phyloP scores from a whole-genome alignment of 2,797 vertebrate species.

The Fratercula arctica region DNA sequence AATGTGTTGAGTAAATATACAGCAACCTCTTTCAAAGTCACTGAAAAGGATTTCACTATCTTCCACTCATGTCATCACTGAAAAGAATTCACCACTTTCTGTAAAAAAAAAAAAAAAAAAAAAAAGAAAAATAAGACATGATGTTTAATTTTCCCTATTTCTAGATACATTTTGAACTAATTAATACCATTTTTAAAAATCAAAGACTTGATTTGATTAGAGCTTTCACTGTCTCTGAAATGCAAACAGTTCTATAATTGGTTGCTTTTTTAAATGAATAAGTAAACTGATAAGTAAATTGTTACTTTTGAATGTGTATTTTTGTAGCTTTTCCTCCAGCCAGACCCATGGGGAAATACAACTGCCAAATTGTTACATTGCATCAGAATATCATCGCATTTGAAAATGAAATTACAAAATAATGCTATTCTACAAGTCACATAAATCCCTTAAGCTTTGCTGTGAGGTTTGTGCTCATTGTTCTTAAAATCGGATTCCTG shows the following conservation, averaged over 20 bases:
- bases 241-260: background rate
- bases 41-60: background rate
- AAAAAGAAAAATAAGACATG: rapidly evolving
- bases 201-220: background rate
- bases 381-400: background rate
- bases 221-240: background rate
- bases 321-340: background rate
- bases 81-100: background rate
- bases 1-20: background rate
- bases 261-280: background rate
- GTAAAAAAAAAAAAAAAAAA: too few relatives aligned
- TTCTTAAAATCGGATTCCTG: background rate
- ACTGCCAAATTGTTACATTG: background rate
- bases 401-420: background rate
- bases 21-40: background rate
- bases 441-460: background rate
- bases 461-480: background rate
- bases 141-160: background rate
- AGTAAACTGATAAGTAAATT: background rate
- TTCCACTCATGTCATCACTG: background rate
- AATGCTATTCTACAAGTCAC: background rate
- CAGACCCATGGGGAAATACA: background rate
- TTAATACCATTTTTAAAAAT: background rate
- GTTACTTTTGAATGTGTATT: background rate
- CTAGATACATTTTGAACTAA: background rate